Evolutionary conservation across 1,140 invertebrate species (phyloP).

Genomic region (roundworm (Caenorhabditis elegans)): WBcel235 BX284604.4:250001-250500

Average conservation of each 20-base stretch:
- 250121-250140: conserved; percentile 75
- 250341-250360: too few relatives aligned
- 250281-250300: too few relatives aligned
- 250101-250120: conserved; percentile 75
- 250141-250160: neutral
- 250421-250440: conserved; percentile 83
- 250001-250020: conserved; percentile 76
- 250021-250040: conserved; percentile 82
- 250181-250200: too few relatives aligned
- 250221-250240: too few relatives aligned
- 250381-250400: conserved; percentile 80
- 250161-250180: neutral
- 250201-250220: too few relatives aligned
- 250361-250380: conserved; percentile 71
- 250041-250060: conserved; percentile 83
- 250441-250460: conserved; percentile 81
- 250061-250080: conserved; percentile 77
- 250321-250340: too few relatives aligned
- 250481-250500: conserved; percentile 75
- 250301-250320: too few relatives aligned
- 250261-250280: too few relatives aligned
- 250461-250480: conserved; percentile 91
- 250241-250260: too few relatives aligned
- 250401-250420: conserved; percentile 89
- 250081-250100: conserved; percentile 81